Evolutionary conservation across 2,888 invertebrate species (phyloP), one percentile per base, ranked within the genome.

Genomic region (Nymphalis urticae): DNA sequence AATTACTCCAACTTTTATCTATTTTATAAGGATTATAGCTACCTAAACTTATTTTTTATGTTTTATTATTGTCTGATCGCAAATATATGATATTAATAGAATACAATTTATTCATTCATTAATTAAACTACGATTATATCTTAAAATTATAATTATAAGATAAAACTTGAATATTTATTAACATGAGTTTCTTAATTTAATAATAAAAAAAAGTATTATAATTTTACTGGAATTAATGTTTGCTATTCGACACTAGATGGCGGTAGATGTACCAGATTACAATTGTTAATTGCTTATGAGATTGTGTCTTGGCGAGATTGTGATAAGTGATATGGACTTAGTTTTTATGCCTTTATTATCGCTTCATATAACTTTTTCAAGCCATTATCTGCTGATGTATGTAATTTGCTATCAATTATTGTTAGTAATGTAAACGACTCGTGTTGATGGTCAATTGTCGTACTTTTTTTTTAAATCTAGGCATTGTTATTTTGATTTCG

Each of bases 211-310:
- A n/a, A n/a, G n/a, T 42, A 13, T 42, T 42, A 42, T 13, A 13
- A 13, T 13, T 32, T 32, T 32, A 32, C 6, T 32, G 6, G 27
- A 32, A 10, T 13, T 13, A 42, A 13, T 42, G 42, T 42, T 4
- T 42, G 6, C 77, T 70, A 73, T 71, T 72, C 48, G 47, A 19
- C 47, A 62, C 62, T 8, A 79, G 79, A 77, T 78, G 76, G 64
- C 79, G 71, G 10, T 81, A 75, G 75, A 72, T 70, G 73, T 72
- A 73, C 13, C 72, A 75, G 75, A 76, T 71, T 62, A 67, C 5
- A n/a, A 71, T 65, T 69, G 17, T 13, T 62, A 62, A 67, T 62
- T 62, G 48, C 13, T 50, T 48, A 47, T 32, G 24, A 61, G 54
- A 61, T 42, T 63, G 42, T 56, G 42, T 56, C 17, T 32, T 24